Evolutionary conservation across 1,140 invertebrate species (phyloP), one percentile per base, ranked within the genome.

Genomic region (Xylocopa sonorina): DNA sequence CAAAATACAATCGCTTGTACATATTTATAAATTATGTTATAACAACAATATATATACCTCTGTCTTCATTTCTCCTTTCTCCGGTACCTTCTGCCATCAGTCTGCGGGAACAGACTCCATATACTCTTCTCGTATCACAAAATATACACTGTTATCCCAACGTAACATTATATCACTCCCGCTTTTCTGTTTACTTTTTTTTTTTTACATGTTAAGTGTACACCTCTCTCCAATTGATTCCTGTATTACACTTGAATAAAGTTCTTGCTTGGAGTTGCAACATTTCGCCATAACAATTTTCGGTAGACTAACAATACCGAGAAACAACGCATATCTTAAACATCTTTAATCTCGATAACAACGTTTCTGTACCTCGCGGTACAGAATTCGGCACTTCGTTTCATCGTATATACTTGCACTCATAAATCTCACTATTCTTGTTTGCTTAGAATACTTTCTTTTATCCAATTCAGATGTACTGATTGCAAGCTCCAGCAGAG

Each of bases 131-230:
- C 80, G 80, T 91, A 91, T 91, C 87, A 91, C 88, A 91, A 91
- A 91, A 90, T 91, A 91, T 90, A 89, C 86, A 80, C 64, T 88
- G n/a, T 80, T 86, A 83, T 76, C 50, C 76, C 82, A 89, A 87
- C 82, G 55, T 87, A 85, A 88, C 77, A 12, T 85, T 85, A 87
- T 83, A 88, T 81, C 64, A 81, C 68, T 24, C 41, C 48, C 32
- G 29, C 66, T 12, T 69, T 85, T 67, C 64, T n/a, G n/a, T n/a
- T n/a, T n/a, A n/a, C n/a, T n/a, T n/a, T n/a, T n/a, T 38, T 55
- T 6, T 86, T 84, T 89, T 83, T 88, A 88, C 66, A 82, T 10
- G 77, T 77, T 85, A 82, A 82, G 78, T 87, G 81, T 80, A 86
- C n/a, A n/a, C n/a, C n/a, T n/a, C n/a, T 82, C 66, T 81, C 66